Conservation (phyloP, 2,113 vertebrate species). For the Lynx canadensis region DNA sequence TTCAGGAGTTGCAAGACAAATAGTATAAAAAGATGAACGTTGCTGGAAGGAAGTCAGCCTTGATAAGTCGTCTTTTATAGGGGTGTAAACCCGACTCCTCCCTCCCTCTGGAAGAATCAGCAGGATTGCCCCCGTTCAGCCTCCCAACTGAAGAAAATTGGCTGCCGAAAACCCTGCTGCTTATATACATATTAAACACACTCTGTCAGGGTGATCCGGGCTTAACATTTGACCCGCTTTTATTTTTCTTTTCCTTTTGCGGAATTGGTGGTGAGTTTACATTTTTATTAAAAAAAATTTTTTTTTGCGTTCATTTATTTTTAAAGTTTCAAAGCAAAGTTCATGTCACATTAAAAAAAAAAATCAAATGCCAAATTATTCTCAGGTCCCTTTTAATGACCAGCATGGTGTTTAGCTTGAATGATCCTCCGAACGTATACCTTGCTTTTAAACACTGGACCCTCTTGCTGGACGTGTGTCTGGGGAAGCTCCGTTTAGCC, state of each 20-base stretch:
- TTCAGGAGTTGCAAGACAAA: constrained; percentile 87
- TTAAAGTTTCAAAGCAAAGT: not conserved
- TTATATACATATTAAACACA: not conserved
- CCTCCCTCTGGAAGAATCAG: not conserved
- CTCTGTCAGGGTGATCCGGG: not conserved
- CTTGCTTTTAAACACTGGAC: not conserved
- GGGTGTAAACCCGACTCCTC: constrained; percentile 80
- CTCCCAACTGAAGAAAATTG: not conserved
- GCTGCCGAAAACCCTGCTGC: not conserved
- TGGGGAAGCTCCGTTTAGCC: not conserved
- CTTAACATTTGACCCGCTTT: not conserved
- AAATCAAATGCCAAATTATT: not conserved
- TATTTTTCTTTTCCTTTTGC: not conserved
- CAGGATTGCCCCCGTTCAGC: not conserved
- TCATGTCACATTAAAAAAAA: not conserved
- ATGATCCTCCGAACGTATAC: not conserved
- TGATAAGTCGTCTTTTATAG: constrained; percentile 85
- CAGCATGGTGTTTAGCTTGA: rapidly evolving
- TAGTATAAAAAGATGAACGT: constrained; percentile 88
- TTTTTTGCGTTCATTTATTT: not conserved
- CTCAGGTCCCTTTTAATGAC: not conserved
- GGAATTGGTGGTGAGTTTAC: not conserved
- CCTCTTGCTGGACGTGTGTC: rapidly evolving
- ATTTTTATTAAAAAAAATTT: not conserved
- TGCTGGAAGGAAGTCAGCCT: constrained; percentile 83